A percentile compares a stretch with the other conserved stretches of the same genome.
phyloP scores from a whole-genome alignment of 2,113 vertebrate genomes.

The Chitala chitala region DNA sequence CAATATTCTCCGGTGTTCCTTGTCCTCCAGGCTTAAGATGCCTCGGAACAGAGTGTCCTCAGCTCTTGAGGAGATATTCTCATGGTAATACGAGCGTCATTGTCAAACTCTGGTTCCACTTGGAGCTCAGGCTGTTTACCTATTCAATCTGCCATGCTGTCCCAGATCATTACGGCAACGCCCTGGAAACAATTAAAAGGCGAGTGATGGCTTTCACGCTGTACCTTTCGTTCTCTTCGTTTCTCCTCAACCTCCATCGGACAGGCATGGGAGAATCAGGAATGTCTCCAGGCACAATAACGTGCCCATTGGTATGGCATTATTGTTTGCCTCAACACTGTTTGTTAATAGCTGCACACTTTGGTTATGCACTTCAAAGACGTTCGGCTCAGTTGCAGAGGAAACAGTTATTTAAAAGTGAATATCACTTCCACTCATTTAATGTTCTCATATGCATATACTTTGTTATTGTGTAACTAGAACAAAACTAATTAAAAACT shows the following conservation, averaged over 20 bases:
- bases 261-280: too few species aligned
- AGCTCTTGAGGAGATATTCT: background rate
- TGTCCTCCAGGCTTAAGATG: background rate
- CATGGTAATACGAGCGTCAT: background rate
- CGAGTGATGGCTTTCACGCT: too few species aligned
- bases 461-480: background rate
- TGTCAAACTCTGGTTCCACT: background rate
- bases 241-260: too few species aligned
- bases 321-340: background rate
- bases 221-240: too few species aligned
- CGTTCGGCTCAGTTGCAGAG: background rate
- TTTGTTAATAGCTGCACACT: background rate
- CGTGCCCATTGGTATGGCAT: background rate
- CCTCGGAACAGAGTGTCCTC: background rate
- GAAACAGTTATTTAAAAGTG: background rate
- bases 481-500: slow-evolving; percentile 6
- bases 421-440: slow-evolving; percentile 8
- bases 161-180: background rate
- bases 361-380: background rate
- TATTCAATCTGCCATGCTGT: background rate
- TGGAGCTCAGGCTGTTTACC: background rate
- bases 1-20: too few species aligned
- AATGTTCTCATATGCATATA: too few species aligned
- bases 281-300: too few species aligned
- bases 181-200: background rate